A percentile compares a stretch with the other conserved stretches of the same genome.
phyloP scores from a whole-genome alignment of 2,888 invertebrate genomes.

The Amphipoea lucens region DNA sequence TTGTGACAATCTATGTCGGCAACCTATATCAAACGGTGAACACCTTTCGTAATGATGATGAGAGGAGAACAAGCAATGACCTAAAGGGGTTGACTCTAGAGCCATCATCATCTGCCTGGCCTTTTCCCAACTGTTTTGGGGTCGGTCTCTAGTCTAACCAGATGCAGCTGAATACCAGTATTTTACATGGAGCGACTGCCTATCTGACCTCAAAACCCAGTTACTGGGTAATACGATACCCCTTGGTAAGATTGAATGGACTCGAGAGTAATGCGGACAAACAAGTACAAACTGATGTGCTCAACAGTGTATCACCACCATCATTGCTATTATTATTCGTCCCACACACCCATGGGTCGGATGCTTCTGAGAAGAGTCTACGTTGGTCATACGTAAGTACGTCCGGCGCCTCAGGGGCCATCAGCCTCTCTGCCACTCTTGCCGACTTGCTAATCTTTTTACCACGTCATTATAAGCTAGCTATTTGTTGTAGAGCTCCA shows the following conservation, averaged over 20 bases:
- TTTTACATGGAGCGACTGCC: neutral
- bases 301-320: neutral
- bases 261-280: neutral
- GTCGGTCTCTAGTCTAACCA: neutral
- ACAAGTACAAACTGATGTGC: neutral
- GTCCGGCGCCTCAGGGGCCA: constrained; percentile 23
- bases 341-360: constrained; percentile 22
- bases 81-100: neutral
- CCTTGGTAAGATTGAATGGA: neutral
- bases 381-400: constrained; percentile 38
- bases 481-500: neutral
- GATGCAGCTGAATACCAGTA: neutral
- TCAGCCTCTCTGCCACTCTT: constrained; percentile 20
- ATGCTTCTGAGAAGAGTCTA: constrained; percentile 42
- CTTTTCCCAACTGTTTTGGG: neutral
- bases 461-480: neutral
- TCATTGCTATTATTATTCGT: constrained; percentile 40
- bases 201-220: neutral
- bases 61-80: neutral
- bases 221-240: neutral
- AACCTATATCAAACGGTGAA: neutral
- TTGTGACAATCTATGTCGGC: neutral
- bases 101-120: neutral
- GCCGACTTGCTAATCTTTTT: constrained; percentile 21
- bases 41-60: neutral